These are phyloP conservation scores for Mamestra brassicae DNA, from an alignment of 2,888 invertebrate species.

Conservation along the genomic window DNA sequence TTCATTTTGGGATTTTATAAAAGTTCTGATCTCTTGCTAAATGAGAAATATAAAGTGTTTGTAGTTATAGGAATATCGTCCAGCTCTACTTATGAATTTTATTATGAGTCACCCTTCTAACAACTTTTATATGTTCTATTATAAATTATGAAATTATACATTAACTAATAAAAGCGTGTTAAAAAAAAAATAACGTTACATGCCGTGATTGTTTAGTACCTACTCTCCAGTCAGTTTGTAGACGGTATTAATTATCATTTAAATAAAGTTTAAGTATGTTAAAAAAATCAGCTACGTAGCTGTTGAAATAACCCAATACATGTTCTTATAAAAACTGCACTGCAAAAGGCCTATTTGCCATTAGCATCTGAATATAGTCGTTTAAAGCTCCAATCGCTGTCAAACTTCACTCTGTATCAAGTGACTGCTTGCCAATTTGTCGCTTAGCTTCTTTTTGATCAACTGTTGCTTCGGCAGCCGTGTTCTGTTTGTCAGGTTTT, in stretches of 20 bases:
- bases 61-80: no score
- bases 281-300: background rate
- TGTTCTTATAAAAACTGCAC: background rate
- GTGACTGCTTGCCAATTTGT: conserved; percentile 13
- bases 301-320: background rate
- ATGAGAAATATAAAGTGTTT: no score
- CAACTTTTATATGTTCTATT: conserved; percentile 5
- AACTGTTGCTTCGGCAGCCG: background rate
- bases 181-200: background rate
- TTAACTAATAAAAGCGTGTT: conserved; percentile 2
- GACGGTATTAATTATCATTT: conserved; percentile 19
- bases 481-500: background rate
- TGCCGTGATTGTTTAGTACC: conserved; percentile 25
- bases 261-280: conserved; percentile 1
- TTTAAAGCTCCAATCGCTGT: conserved; percentile 7
- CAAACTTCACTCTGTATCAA: conserved; percentile 20
- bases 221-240: conserved; percentile 30
- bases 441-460: background rate
- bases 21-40: background rate
- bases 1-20: background rate
- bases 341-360: background rate
- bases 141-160: conserved; percentile 11
- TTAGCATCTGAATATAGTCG: background rate
- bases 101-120: background rate
- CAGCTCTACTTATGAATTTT: background rate